Evolutionary conservation across 2,113 vertebrate genomes (phyloP), one percentile per base, ranked within the genome.

Genomic region (Neofelis nebulosa): DNA sequence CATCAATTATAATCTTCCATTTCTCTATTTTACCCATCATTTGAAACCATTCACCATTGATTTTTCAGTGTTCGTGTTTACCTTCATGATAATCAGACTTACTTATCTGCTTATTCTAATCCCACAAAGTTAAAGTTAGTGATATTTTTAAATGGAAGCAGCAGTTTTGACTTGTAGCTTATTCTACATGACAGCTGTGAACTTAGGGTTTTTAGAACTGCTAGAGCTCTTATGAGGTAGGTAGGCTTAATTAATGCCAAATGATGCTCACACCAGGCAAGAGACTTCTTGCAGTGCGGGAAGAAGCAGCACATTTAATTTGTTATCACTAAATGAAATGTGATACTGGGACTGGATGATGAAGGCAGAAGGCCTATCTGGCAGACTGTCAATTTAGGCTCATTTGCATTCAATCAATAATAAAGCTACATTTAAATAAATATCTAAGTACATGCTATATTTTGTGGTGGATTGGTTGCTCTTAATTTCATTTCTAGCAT

Each of bases 161-260:
- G 65, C 0, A 76, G 38, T 93, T 94, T 74, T 94, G 66, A 96
- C 55, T 95, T 25, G 23, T 63, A 91, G 13, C 5, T 74, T 85
- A 61, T 86, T 93, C 45, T 8, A 76, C 29, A 86, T 0, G 45
- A 85, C 27, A 95, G 50, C 9, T 93, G 9, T 73, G 73, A 91
- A 80, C 45, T 61, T 55, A 84, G n/a, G 38, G n/a, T 88, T 90
- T 91, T 91, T 78, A 66, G 33, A 86, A 74, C 10, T 83, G n/a
- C 65, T 91, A 38, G 36, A 48, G 74, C 36, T 97, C 87, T 96
- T 69, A 31, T 79, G 95, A 91, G 11, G 52, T 52, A 68, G 79
- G 61, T 89, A 89, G 61, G 38, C 21, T 96, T 97, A 97, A 96
- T 96, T 97, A 95, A 82, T 79, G 61, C 41, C 95, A 96, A 94